Evolutionary conservation across 2,888 invertebrate genomes (phyloP).

Genomic region (Limnephilus auricula): DNA sequence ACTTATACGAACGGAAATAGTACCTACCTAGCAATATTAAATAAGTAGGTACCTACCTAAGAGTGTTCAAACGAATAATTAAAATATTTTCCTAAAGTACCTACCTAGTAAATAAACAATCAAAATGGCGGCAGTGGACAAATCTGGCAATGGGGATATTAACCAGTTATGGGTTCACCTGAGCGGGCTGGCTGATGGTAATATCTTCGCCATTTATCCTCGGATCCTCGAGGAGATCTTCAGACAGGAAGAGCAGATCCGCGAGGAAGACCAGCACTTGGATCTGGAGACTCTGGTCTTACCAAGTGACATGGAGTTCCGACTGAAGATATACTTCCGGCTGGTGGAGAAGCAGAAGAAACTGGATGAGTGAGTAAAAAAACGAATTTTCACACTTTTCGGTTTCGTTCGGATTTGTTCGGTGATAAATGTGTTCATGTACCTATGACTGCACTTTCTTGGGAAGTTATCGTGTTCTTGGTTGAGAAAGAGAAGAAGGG

Average conservation of each 20-base stretch:
- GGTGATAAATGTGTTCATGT: too few relatives aligned
- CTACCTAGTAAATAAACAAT: not conserved
- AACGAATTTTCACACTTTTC: not conserved
- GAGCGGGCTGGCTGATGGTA: constrained; percentile 77
- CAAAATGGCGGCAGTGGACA: constrained; percentile 17
- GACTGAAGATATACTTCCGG: constrained; percentile 82
- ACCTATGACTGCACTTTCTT: not conserved
- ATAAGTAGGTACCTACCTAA: not conserved
- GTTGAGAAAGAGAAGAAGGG: too few relatives aligned
- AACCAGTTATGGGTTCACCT: constrained; percentile 77
- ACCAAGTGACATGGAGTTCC: constrained; percentile 84
- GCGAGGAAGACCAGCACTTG: constrained; percentile 71
- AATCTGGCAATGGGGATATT: constrained; percentile 60
- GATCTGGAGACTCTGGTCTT: constrained; percentile 79
- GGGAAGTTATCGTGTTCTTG: not conserved
- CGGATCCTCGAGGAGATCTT: constrained; percentile 81
- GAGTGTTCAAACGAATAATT: not conserved
- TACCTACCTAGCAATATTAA: too few relatives aligned
- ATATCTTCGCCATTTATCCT: constrained; percentile 83
- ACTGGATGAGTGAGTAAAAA: constrained; percentile 69
- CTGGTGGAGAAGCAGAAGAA: constrained; percentile 82
- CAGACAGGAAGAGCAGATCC: constrained; percentile 73
- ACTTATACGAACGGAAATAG: not conserved
- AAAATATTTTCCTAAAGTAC: not conserved
- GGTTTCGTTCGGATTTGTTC: too few relatives aligned